Base-by-base conservation (phyloP, 2,888 invertebrate genomes). In the Hydropsyche betteni region DNA sequence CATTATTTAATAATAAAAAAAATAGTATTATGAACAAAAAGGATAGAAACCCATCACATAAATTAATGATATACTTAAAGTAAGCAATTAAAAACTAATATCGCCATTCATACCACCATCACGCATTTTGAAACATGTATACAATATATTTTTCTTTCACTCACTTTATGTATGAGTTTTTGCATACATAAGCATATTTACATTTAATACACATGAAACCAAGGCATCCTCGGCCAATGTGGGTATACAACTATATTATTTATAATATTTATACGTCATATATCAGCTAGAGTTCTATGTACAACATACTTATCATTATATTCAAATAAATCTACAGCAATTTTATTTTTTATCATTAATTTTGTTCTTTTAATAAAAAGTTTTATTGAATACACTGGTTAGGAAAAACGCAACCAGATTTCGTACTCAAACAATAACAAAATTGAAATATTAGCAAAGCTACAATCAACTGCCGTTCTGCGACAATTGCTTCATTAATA, bases 261-360 rank as follows among this genome's bases (percentile, higher is more conserved):
- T 61, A 34, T 74, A 50, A 50, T 76, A 76, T 74, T 44, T 76
- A 76, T 74, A 76, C 71, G 73, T 44, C 72, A 72, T 76, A 73
- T n/a, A 44, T 61, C 55, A 33, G 8, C 75, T 73, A 76, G 52
- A 70, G 70, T 71, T 71, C 7, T 76, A 76, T 74, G n/a, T 70
- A 76, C 73, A 76, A 50, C n/a, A 74, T 68, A 72, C 53, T 72
- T 70, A 75, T 16, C 33, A 64, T 50, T 36, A 36, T 64, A 71
- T 64, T 14, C 55, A 68, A 75, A 69, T 55, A 55, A 12, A 50
- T 50, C 44, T 7, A 68, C 44, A n/a, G n/a, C 50, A 69, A 44
- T 44, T 69, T 24, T 50, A 44, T 36, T 36, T 36, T 36, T 24
- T 34, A 64, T 64, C 34, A 36, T 64, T 64, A 64, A 64, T 12